These are phyloP conservation scores for Cygnus olor DNA, from an alignment of 2,797 vertebrate species.

Conservation along the genomic window DNA sequence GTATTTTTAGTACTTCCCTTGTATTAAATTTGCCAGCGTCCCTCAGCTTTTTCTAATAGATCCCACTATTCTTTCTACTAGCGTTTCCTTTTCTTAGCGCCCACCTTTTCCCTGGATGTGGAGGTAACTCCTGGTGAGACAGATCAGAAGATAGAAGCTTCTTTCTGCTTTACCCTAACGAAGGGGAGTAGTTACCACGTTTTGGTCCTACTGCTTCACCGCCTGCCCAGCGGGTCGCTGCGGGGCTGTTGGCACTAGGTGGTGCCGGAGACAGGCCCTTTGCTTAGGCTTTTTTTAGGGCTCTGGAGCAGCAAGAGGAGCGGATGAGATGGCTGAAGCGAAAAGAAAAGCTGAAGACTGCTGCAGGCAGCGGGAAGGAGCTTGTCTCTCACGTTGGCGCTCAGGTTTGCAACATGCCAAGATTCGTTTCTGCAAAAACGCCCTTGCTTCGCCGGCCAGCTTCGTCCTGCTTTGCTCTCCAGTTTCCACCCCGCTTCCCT, in stretches of 20 bases:
- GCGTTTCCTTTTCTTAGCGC: neutral
- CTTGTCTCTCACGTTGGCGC: fast-evolving
- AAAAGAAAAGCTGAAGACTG: neutral
- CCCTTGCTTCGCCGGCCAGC: neutral
- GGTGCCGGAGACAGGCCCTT: neutral
- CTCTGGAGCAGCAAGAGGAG: neutral
- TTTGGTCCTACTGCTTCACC: neutral
- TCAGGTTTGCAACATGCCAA: neutral
- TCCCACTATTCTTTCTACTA: neutral
- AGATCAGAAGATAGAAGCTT: neutral
- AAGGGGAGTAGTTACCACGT: neutral
- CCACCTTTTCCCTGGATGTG: neutral
- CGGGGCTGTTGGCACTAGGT: neutral
- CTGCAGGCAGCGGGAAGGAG: neutral
- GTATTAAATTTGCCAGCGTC: neutral
- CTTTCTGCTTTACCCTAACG: neutral
- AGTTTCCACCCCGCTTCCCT: neutral
- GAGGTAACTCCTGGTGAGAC: neutral
- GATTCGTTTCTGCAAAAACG: neutral
- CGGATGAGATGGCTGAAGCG: neutral
- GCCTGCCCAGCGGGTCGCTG: neutral
- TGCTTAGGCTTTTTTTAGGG: neutral
- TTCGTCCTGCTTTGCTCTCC: neutral
- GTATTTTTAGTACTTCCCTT: neutral
- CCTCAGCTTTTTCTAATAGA: constrained; percentile 21